Evolutionary conservation across 1,140 invertebrate genomes (phyloP).

Genomic region (Cotesia vestalis): DNA sequence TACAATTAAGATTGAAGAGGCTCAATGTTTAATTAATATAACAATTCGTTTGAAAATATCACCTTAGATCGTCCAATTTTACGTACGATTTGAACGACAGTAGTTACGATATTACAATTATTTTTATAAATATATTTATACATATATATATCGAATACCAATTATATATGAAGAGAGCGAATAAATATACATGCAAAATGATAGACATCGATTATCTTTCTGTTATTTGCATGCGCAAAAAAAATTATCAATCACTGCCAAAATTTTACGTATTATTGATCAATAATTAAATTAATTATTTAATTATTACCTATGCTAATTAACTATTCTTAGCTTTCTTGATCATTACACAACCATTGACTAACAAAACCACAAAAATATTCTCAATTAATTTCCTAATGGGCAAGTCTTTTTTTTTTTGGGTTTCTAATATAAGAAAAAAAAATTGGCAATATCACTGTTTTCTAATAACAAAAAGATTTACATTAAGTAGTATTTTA

Average conservation of each 20-base stretch:
- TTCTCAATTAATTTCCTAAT: too few species aligned
- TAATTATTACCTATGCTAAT: too few species aligned
- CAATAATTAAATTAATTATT: too few species aligned
- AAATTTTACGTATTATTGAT: too few species aligned
- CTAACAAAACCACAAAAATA: too few species aligned
- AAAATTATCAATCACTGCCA: not conserved
- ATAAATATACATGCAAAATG: constrained; percentile 20
- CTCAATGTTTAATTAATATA: constrained; percentile 19
- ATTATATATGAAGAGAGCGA: not conserved
- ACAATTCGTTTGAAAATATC: constrained; percentile 32
- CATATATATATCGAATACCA: not conserved
- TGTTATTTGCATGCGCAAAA: constrained; percentile 26
- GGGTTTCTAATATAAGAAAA: too few species aligned
- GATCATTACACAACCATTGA: too few species aligned
- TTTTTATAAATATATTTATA: constrained; percentile 10
- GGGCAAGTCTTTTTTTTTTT: too few species aligned
- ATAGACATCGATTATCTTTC: constrained; percentile 9
- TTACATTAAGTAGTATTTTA: not conserved
- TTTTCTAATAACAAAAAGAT: not conserved
- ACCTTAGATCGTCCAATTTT: constrained; percentile 27
- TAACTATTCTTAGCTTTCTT: too few species aligned
- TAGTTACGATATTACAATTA: constrained; percentile 22
- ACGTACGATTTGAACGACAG: constrained; percentile 7
- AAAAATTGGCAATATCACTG: too few species aligned
- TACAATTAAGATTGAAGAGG: constrained; percentile 19